phyloP scores from a whole-genome alignment of 2,797 vertebrate species.

The Rhinophrynus dorsalis region DNA sequence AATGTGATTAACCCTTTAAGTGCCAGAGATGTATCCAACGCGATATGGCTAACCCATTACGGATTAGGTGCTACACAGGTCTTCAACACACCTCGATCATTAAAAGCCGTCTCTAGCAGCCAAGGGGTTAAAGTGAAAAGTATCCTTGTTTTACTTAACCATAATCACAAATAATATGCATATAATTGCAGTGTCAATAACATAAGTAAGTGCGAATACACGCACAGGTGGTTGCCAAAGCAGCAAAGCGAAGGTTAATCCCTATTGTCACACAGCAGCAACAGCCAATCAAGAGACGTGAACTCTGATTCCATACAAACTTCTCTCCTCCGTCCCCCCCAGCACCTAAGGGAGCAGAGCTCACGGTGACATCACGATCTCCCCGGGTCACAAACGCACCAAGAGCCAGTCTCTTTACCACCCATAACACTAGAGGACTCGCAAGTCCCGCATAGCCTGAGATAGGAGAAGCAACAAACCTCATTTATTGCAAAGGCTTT shows the following conservation, averaged over 20 bases:
- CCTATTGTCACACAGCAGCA: slow-evolving; percentile 13
- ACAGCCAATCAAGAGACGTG: not conserved
- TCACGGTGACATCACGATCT: slow-evolving; percentile 29
- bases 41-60: too few species aligned
- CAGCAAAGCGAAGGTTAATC: slow-evolving; percentile 19
- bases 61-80: too few species aligned
- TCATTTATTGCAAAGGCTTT: not conserved
- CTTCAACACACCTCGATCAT: too few species aligned
- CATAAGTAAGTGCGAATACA: too few species aligned
- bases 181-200: too few species aligned
- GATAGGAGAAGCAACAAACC: not conserved
- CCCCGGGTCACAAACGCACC: slow-evolving; percentile 8
- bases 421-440: not conserved
- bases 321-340: not conserved
- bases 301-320: not conserved
- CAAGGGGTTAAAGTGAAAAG: too few species aligned
- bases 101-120: too few species aligned
- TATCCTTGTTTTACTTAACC: too few species aligned
- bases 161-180: too few species aligned
- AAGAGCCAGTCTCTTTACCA: not conserved
- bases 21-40: too few species aligned
- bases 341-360: not conserved
- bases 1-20: too few species aligned
- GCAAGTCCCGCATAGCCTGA: not conserved
- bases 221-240: slow-evolving; percentile 27